Evolutionary conservation across 2,888 invertebrate species (phyloP).

Genomic region (Oegoconia quadripuncta): DNA sequence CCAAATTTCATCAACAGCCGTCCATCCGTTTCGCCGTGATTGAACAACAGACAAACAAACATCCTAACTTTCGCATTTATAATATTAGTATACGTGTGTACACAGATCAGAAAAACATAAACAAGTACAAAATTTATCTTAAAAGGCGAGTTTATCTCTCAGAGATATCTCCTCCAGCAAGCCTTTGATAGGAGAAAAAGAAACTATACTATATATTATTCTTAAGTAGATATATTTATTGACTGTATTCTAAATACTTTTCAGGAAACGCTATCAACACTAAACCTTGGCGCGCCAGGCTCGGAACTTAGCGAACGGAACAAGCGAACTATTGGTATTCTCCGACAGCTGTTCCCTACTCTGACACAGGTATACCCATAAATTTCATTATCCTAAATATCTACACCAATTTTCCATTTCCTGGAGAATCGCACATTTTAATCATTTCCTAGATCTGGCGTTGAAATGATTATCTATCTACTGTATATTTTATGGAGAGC

Average conservation of each 20-base stretch:
- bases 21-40: no score
- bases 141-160: no score
- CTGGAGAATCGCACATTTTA: neutral
- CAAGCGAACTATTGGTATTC: conserved; percentile 87
- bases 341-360: conserved; percentile 85
- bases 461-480: no score
- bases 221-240: neutral
- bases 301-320: conserved; percentile 83
- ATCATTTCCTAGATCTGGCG: neutral
- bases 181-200: no score
- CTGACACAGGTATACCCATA: conserved; percentile 82
- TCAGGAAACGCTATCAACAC: conserved; percentile 83
- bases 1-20: no score
- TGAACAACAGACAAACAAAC: no score
- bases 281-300: conserved; percentile 83
- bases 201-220: neutral
- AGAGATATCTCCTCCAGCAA: no score
- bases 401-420: neutral
- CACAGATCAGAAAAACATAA: no score
- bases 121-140: no score
- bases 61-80: no score
- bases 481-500: no score
- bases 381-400: neutral
- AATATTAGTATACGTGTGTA: no score
- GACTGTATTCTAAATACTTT: neutral